These are phyloP conservation scores for Microtus agrestis DNA, from an alignment of 2,797 vertebrate genomes.

Conservation along the genomic window DNA sequence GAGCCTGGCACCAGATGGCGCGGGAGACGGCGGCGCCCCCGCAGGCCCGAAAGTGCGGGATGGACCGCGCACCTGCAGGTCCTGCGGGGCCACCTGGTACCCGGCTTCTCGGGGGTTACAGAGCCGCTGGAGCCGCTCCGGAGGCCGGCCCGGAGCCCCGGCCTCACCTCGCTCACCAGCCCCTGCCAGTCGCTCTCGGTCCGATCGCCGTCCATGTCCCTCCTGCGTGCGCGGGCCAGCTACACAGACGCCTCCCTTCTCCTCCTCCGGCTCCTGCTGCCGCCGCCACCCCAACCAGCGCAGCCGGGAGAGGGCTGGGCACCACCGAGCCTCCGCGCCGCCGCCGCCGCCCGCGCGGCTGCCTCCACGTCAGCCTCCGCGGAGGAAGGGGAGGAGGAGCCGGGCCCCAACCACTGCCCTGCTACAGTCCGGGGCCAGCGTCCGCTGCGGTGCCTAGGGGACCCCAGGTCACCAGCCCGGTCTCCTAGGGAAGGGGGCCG, in stretches of 20 bases:
- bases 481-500: background rate
- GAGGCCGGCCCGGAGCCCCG: slow-evolving; percentile 54
- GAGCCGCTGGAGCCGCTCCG: background rate
- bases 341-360: slow-evolving; percentile 76
- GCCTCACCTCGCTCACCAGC: slow-evolving; percentile 95
- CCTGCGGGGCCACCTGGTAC: background rate
- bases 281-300: slow-evolving; percentile 16
- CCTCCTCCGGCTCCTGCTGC: background rate
- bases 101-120: background rate
- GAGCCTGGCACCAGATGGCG: slow-evolving; percentile 57
- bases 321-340: slow-evolving; percentile 54
- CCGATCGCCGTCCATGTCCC: slow-evolving; percentile 90
- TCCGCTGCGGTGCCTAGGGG: background rate
- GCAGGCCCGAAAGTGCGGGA: background rate
- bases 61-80: background rate
- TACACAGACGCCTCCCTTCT: background rate
- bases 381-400: slow-evolving; percentile 82
- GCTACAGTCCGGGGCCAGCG: background rate
- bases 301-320: slow-evolving; percentile 49
- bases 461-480: background rate
- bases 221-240: slow-evolving; percentile 36
- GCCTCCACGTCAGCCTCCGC: slow-evolving; percentile 84
- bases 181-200: slow-evolving; percentile 97
- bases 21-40: slow-evolving; percentile 19
- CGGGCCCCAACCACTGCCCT: slow-evolving; percentile 30